Evolutionary conservation across 2,888 invertebrate genomes (phyloP), one percentile per base, ranked within the genome.

Genomic region (Dicyrtoma fusca): DNA sequence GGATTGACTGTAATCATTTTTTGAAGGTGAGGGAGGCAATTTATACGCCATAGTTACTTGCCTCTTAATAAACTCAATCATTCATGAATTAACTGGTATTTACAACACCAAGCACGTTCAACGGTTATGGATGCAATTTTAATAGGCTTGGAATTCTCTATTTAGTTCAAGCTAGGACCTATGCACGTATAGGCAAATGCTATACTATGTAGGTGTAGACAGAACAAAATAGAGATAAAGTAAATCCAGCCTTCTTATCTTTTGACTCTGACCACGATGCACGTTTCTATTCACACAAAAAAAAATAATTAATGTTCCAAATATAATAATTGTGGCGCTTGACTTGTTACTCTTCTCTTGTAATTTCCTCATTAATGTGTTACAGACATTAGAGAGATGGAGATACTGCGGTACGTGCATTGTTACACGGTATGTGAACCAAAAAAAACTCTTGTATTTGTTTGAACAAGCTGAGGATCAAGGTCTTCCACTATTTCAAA

Each of bases 21-120:
- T 42, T 63, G 62, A 63, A 63, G 62, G 62, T 63, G 62, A 63
- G 64, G 64, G 64, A 13, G 64, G 51, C 64, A 25, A 65, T 65
- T 25, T 49, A 51, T 51, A 19, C 19, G 11, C 14, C 5, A 11
- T 42, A 42, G 44, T 34, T n/a, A 61, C 57, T 25, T 57, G 26
- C 23, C 34, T 34, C 34, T 8, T 34, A 34, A 34, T 57, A 57
- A 25, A 25, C 13, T 19, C 17, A 53, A 19, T 53, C 21, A 53
- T 8, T 53, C 53, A 53, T 53, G 53, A 34, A 34, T 34, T 34
- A 34, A 34, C 34, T 34, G 8, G 34, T 34, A 34, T 34, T 34
- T 34, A 34, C 34, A 34, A 34, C 34, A 8, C 34, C 3, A 8
- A 34, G 34, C 34, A 34, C 34, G 34, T 34, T 34, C 34, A 34